These are phyloP conservation scores for Ostrea edulis DNA, from an alignment of 1,140 invertebrate genomes.

Conservation along the genomic window DNA sequence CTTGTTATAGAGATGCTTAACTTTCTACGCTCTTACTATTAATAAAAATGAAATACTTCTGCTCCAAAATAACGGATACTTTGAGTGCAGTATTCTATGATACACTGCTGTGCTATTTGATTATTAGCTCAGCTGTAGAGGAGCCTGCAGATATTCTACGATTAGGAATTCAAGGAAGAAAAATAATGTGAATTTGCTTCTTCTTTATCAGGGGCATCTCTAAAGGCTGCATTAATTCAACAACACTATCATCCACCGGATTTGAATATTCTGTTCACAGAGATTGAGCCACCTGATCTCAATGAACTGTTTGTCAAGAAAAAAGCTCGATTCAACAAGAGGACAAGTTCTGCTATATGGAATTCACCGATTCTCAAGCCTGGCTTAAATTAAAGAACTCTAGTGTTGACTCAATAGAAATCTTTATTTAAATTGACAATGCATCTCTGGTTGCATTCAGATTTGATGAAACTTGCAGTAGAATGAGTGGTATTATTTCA, in stretches of 20 bases:
- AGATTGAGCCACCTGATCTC: conserved; percentile 67
- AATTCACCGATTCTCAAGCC: conserved; percentile 68
- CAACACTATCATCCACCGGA: conserved; percentile 70
- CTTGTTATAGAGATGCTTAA: too few species aligned
- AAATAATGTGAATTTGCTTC: not conserved
- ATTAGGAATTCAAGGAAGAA: too few species aligned
- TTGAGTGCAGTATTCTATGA: too few species aligned
- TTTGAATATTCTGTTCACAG: conserved; percentile 64
- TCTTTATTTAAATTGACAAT: not conserved
- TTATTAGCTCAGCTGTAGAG: too few species aligned
- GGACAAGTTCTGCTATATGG: conserved; percentile 74
- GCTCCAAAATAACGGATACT: too few species aligned
- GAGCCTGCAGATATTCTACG: too few species aligned
- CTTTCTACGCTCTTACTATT: too few species aligned
- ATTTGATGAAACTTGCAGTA: not conserved
- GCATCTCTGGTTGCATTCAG: not conserved
- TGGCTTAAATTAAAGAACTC: conserved; percentile 41
- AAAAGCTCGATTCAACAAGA: conserved; percentile 69
- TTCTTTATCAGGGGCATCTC: conserved; percentile 61
- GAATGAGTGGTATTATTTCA: not conserved
- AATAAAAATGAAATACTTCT: too few species aligned
- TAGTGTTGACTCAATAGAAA: not conserved
- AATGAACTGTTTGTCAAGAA: conserved; percentile 69
- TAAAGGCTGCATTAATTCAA: conserved; percentile 70
- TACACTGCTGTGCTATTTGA: too few species aligned